Evolutionary conservation across 1,140 invertebrate genomes (phyloP), one percentile per base, ranked within the genome.

Genomic region (Pissodes strobi): DNA sequence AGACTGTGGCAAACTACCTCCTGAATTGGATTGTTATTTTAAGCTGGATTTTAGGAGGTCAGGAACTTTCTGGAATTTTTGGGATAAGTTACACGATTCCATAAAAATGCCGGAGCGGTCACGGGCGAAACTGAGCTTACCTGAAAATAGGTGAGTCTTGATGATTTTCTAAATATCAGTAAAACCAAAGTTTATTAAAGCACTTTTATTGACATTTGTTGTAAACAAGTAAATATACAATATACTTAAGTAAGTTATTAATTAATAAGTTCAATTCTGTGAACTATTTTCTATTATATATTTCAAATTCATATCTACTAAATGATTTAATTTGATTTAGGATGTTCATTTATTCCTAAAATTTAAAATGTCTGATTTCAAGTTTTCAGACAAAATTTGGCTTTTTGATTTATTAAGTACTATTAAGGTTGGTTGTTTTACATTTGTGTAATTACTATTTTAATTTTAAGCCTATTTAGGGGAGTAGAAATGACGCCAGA

Each of bases 21-120:
- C 76, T 53, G 82, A 85, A 48, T 74, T 89, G 39, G 78, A 66
- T 52, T 85, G 77, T 74, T 84, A 79, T 72, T 83, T 75, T 67
- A 80, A 81, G 52, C 74, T 87, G 19, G 81, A 86, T 68, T 87
- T 84, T 66, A 79, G 78, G 49, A 77, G 78, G 56, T 76, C 78
- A 17, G 80, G 79, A 6, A 79, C 74, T 62, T 73, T 85, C 15
- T 88, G 79, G 63, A 84, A 87, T 72, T 88, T 87, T 71, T 88
- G 86, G 84, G 82, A 82, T 21, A 84, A 82, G 69, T 72, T 88
- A 30, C 73, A 77, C 27, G 73, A 81, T 22, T 86, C 85, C 6
- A 71, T 86, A 15, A 56, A 67, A 51, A 67, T 55, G n/a, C 52
- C 30, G n/a, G 10, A 45, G 10, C 23, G 30, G 17, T 15, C 23